Percentiles rank a stretch among this genome's conserved stretches.
These are phyloP conservation scores for Archips crataeganus DNA, from an alignment of 2,888 invertebrate genomes.

Conservation along the genomic window DNA sequence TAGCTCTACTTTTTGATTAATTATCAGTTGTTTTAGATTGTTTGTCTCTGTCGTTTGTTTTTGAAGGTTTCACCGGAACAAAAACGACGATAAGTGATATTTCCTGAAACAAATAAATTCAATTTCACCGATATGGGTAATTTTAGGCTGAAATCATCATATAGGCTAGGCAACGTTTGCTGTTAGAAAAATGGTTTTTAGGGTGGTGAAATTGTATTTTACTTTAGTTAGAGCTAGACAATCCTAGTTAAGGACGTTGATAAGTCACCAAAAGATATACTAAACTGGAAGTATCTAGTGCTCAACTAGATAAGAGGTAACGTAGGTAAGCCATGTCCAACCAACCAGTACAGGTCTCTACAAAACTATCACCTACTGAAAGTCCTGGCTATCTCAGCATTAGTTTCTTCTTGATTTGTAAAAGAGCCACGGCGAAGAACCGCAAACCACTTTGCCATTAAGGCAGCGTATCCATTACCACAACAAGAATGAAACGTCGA, in stretches of 20 bases:
- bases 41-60: no score
- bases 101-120: no score
- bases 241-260: not conserved
- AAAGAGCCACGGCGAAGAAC: not conserved
- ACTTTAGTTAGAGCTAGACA: not conserved
- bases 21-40: no score
- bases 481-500: slow-evolving; percentile 20
- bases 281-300: no score
- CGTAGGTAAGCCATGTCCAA: not conserved
- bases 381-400: not conserved
- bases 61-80: no score
- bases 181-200: no score
- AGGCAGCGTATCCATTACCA: slow-evolving; percentile 32
- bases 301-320: no score
- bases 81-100: no score
- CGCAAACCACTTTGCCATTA: slow-evolving; percentile 32
- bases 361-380: not conserved
- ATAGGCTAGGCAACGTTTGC: no score
- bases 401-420: not conserved
- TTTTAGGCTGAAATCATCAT: no score
- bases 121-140: not conserved
- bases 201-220: no score
- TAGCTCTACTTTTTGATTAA: no score
- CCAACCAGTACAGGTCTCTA: not conserved
- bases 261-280: not conserved